Evolutionary conservation across 64 coral and sea anemone genomes (phyloP).

Genomic region (Stylophora pistillata): DNA sequence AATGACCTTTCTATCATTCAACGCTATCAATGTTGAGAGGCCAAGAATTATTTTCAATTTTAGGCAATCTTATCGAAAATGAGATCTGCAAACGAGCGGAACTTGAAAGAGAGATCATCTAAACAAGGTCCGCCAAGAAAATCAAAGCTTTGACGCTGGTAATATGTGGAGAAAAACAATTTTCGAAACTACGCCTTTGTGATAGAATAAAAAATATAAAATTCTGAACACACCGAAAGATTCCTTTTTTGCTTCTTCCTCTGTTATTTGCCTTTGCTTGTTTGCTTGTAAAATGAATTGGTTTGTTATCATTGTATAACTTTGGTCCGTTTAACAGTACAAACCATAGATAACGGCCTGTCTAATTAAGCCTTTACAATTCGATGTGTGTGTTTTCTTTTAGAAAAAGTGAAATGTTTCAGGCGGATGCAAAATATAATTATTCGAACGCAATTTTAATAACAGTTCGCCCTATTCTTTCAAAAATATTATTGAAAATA

Average conservation of each 20-base stretch:
- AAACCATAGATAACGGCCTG: constrained; percentile 75
- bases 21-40: constrained; percentile 73
- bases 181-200: neutral
- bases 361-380: constrained; percentile 87
- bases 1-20: constrained; percentile 66
- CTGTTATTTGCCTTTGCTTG: constrained; percentile 60
- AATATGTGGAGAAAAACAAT: constrained; percentile 34
- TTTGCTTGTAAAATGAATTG: constrained; percentile 83
- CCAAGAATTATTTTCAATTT: constrained; percentile 90
- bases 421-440: constrained; percentile 80
- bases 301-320: constrained; percentile 68
- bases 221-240: constrained; percentile 28
- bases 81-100: constrained; percentile 88
- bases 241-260: constrained; percentile 37
- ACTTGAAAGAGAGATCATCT: constrained; percentile 69
- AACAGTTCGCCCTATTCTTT: constrained; percentile 77
- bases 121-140: constrained; percentile 63
- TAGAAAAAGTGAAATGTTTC: constrained; percentile 73
- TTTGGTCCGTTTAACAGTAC: constrained; percentile 70
- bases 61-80: constrained; percentile 78
- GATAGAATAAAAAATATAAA: constrained; percentile 16
- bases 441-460: constrained; percentile 76
- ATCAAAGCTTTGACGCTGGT: constrained; percentile 28
- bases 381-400: constrained; percentile 73
- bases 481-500: constrained; percentile 85